A percentile compares a stretch with the other conserved stretches of the same genome.
Evolutionary conservation across 2,797 vertebrate species (phyloP).

Genomic region (Neosalanx taihuensis): DNA sequence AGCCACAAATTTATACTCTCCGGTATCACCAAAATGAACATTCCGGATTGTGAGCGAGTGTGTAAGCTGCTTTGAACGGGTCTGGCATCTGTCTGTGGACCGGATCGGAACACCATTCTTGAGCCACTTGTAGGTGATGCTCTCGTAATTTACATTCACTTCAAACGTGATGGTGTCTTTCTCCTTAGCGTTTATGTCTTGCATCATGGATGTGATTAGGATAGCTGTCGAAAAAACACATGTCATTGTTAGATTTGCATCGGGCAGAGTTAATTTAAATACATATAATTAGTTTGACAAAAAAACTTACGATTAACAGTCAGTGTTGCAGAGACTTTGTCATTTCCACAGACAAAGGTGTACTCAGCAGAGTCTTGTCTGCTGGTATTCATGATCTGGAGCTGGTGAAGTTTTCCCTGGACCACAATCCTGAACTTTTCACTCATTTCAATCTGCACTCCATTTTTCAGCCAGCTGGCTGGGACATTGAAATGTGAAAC

Average conservation of each 20-base stretch:
- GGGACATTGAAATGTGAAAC: slow-evolving; percentile 83
- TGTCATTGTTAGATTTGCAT: not conserved
- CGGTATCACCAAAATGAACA: slow-evolving; percentile 85
- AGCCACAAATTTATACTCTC: slow-evolving; percentile 84
- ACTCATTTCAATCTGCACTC: slow-evolving; percentile 76
- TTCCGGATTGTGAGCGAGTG: slow-evolving; percentile 86
- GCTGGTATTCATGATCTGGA: slow-evolving; percentile 80
- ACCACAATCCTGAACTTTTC: slow-evolving; percentile 83
- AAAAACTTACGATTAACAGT: slow-evolving; percentile 82
- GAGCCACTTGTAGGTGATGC: slow-evolving; percentile 87
- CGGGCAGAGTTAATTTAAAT: not conserved
- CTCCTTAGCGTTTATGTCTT: slow-evolving; percentile 88
- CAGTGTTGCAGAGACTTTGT: slow-evolving; percentile 84
- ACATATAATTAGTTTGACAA: not conserved
- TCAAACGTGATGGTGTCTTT: slow-evolving; percentile 91
- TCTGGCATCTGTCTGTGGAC: slow-evolving; percentile 84
- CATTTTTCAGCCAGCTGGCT: slow-evolving; percentile 84
- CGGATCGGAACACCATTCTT: slow-evolving; percentile 89
- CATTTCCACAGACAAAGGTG: slow-evolving; percentile 84
- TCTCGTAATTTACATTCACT: slow-evolving; percentile 88
- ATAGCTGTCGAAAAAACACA: slow-evolving; percentile 65
- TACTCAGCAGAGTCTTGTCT: slow-evolving; percentile 83
- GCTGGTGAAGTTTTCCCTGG: slow-evolving; percentile 74
- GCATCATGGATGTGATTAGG: slow-evolving; percentile 84
- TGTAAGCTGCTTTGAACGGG: slow-evolving; percentile 78